Base-by-base conservation (phyloP, 2,888 invertebrate species). In the Pyralis farinalis region DNA sequence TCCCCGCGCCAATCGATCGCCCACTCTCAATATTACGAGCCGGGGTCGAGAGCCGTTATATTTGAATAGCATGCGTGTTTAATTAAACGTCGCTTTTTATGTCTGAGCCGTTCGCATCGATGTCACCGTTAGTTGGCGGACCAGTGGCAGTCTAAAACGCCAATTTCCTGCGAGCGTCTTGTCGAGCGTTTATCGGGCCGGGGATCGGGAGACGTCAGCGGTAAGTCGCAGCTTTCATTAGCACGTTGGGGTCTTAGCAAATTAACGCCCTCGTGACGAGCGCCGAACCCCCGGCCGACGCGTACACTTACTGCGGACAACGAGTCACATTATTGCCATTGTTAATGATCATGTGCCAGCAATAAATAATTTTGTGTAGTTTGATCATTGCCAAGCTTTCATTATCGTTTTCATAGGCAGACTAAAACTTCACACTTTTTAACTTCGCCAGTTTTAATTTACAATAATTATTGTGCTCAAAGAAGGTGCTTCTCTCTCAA, bases 101-200 rank as follows among this genome's bases (percentile, higher is more conserved):
- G 31, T 37, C 43, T 50, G 47, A 43, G 34, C 40, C 22, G 6
- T 1, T 30, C 30, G 38, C 32, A 45, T 50, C 58, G 70, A 74
- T 72, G 53, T 54, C 69, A 78, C 73, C 70, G 44, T 32, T 37
- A 53, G 55, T 59, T 60, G 42, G 54, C 52, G 63, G 68, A 61
- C 55, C 66, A 72, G 67, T 75, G 63, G 52, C 66, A 63, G 59
- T 63, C 62, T 78, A 76, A 83, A 81, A 71, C 75, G 74, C 67
- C 83, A 87, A 87, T 87, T 86, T 87, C 86, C 87, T 82, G 78
- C 47, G 62, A 68, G 74, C 79, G 80, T 77, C 81, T 79, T 76
- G 78, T 55, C 5, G 67, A 63, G 70, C 68, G 71, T 65, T 76
- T 83, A 84, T 86, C 85, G 67, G 56, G 53, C 47, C 64, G 59